Conservation (phyloP, 30 jellyfish, hydroid and myxozoan species). For the Aurelia sp. region DNA sequence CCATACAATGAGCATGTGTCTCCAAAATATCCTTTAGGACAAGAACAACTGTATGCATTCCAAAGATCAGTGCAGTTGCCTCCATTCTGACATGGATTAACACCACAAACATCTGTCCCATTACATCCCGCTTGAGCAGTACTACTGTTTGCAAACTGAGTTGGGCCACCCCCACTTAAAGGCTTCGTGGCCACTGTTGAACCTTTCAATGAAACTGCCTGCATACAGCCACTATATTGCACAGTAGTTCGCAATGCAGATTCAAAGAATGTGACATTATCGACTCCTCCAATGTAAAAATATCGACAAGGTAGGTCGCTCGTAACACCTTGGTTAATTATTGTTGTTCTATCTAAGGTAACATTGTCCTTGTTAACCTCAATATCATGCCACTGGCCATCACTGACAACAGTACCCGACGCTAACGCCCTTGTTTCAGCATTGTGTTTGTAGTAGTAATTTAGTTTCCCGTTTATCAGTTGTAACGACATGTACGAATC, state of each 20-base stretch:
- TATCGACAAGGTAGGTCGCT: constrained; percentile 9
- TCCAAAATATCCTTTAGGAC: constrained; percentile 73
- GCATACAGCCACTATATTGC: constrained; percentile 69
- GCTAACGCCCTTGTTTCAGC: constrained; percentile 3
- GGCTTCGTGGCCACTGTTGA: constrained; percentile 21
- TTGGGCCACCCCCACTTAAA: constrained; percentile 24
- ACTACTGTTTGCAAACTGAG: constrained; percentile 23
- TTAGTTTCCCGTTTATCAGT: constrained; percentile 15
- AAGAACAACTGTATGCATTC: constrained; percentile 66
- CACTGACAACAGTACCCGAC: constrained; percentile 10
- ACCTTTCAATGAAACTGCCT: constrained; percentile 45
- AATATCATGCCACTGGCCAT: constrained; percentile 63
- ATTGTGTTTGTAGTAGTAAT: neutral
- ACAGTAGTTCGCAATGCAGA: constrained; percentile 5
- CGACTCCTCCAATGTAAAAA: constrained; percentile 61
- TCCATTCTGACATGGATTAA: constrained; percentile 59
- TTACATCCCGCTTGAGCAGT: constrained; percentile 51
- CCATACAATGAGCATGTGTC: constrained; percentile 62
- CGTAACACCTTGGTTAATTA: constrained; percentile 2
- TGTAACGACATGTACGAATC: constrained; percentile 28
- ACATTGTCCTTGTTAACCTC: constrained; percentile 15
- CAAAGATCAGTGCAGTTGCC: constrained; percentile 76
- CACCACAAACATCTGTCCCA: constrained; percentile 63
- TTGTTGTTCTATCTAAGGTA: constrained; percentile 15
- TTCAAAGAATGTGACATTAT: constrained; percentile 24